Conservation (phyloP, 2,888 invertebrate genomes). For the Protonemura montana region DNA sequence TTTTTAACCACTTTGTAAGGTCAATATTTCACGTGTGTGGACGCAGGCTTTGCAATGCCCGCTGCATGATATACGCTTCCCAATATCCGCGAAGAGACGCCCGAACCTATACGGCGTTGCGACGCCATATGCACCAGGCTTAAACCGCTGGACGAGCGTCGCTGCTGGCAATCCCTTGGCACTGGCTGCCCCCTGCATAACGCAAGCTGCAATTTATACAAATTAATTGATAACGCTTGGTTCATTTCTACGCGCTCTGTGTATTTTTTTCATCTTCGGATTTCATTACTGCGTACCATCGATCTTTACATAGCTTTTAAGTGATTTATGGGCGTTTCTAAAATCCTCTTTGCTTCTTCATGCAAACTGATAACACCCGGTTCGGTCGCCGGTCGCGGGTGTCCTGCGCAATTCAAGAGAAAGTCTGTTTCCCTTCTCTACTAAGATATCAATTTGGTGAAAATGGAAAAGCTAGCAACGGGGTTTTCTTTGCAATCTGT, state of each 20-base stretch:
- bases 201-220: neutral
- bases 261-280: neutral
- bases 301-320: neutral
- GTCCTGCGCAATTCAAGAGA: neutral
- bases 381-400: neutral
- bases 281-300: neutral
- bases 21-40: neutral
- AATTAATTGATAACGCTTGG: neutral
- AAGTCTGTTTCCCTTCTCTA: neutral
- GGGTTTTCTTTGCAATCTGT: neutral
- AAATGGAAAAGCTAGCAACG: neutral
- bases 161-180: neutral
- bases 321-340: neutral
- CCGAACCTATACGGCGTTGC: neutral
- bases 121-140: neutral
- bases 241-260: neutral
- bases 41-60: neutral
- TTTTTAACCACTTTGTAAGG: slow-evolving; percentile 12
- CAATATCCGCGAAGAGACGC: neutral
- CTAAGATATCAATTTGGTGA: neutral
- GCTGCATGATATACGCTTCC: neutral
- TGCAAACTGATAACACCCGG: neutral
- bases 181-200: neutral
- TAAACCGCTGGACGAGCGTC: neutral
- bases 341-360: neutral